A percentile compares a stretch with the other conserved stretches of the same genome.
phyloP scores from a whole-genome alignment of 2,888 invertebrate genomes.

The Mythimna pallens region DNA sequence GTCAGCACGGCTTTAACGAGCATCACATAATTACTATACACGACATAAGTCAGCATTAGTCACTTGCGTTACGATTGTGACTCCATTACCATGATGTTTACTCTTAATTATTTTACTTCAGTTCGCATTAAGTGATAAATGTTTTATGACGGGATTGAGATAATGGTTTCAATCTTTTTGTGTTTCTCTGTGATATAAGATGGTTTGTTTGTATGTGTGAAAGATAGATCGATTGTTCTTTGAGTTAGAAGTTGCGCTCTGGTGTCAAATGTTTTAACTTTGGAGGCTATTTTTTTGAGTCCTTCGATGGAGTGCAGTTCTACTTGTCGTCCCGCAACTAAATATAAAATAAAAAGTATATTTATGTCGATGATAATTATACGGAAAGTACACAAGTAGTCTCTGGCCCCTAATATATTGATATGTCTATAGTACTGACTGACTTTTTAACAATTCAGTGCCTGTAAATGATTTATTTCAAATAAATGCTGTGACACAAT shows the following conservation, averaged over 20 bases:
- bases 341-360: no score
- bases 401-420: no score
- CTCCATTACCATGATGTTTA: constrained; percentile 55
- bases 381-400: no score
- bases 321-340: not conserved
- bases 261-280: not conserved
- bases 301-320: not conserved
- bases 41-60: constrained; percentile 69
- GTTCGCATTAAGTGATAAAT: constrained; percentile 47
- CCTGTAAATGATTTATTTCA: no score
- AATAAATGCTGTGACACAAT: no score
- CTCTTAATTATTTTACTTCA: constrained; percentile 60
- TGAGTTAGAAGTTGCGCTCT: not conserved
- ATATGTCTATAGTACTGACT: no score
- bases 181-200: constrained; percentile 21
- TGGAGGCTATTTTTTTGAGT: not conserved
- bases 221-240: not conserved
- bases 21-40: constrained; percentile 68
- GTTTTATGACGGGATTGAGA: constrained; percentile 44
- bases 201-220: not conserved
- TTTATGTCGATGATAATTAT: no score
- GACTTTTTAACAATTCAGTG: no score
- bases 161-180: constrained; percentile 29
- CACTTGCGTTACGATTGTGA: constrained; percentile 43
- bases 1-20: constrained; percentile 68